Evolutionary conservation across 2,113 vertebrate species (phyloP).

Genomic region (Stictonetta naevosa): DNA sequence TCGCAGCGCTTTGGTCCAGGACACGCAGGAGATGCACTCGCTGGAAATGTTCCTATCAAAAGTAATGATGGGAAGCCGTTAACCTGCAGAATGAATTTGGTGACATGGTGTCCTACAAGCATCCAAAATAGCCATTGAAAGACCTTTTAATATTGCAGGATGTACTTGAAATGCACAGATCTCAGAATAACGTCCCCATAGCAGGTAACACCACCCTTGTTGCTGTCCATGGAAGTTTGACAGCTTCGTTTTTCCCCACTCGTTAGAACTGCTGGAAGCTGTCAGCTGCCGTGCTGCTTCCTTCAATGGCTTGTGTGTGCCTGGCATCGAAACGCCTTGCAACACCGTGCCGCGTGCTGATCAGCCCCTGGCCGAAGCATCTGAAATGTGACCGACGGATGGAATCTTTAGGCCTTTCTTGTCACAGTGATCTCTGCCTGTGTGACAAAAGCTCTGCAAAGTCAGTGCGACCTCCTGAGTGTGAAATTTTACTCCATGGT

Average conservation of each 20-base stretch:
- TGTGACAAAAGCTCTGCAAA: neutral
- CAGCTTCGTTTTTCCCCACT: neutral
- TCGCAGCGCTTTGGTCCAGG: neutral
- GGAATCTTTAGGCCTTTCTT: neutral
- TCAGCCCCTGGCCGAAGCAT: neutral
- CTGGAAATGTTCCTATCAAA: neutral
- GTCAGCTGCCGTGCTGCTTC: neutral
- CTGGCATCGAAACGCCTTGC: neutral
- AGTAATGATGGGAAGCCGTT: neutral
- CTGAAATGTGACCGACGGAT: neutral
- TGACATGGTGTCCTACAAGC: neutral
- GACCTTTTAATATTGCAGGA: neutral
- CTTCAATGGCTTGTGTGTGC: neutral
- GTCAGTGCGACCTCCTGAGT: neutral
- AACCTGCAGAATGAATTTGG: neutral
- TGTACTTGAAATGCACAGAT: neutral
- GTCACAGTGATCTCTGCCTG: neutral
- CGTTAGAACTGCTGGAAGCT: neutral
- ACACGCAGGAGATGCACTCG: neutral
- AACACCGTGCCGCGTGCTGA: neutral
- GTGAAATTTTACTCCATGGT: neutral
- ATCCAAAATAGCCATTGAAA: neutral
- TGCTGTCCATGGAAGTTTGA: neutral
- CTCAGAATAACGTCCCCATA: neutral
- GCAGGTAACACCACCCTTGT: rapidly evolving